Evolutionary conservation across 2,113 vertebrate genomes (phyloP).

Genomic region (Anser cygnoides): DNA sequence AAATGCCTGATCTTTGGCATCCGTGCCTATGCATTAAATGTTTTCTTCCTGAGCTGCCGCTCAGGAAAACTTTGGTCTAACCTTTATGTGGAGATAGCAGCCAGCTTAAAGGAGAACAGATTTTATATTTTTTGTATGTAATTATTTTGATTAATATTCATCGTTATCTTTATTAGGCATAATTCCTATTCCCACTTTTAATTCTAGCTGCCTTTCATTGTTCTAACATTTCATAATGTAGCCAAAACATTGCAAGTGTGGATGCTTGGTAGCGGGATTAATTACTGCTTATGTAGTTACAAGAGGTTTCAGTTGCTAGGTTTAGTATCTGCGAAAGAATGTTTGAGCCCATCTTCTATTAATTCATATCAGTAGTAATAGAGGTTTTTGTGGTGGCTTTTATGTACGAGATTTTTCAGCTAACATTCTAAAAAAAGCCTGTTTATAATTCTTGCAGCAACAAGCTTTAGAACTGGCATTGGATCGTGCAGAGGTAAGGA

Average conservation of each 20-base stretch:
- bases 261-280: neutral
- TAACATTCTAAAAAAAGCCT: neutral
- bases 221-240: neutral
- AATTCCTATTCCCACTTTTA: neutral
- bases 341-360: neutral
- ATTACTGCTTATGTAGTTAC: neutral
- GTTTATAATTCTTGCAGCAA: constrained; percentile 82
- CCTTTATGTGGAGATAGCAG: neutral
- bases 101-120: neutral
- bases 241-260: neutral
- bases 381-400: neutral
- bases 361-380: neutral
- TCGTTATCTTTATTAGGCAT: neutral
- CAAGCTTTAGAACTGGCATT: constrained; percentile 97
- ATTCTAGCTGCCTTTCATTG: neutral
- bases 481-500: constrained; percentile 96
- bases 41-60: neutral
- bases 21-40: neutral
- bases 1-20: neutral
- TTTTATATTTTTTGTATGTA: neutral
- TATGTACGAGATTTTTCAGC: neutral
- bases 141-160: neutral
- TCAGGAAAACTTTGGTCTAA: neutral
- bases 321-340: neutral
- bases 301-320: neutral